phyloP scores from a whole-genome alignment of 2,888 invertebrate species.

The Chymomyza fuscimana region DNA sequence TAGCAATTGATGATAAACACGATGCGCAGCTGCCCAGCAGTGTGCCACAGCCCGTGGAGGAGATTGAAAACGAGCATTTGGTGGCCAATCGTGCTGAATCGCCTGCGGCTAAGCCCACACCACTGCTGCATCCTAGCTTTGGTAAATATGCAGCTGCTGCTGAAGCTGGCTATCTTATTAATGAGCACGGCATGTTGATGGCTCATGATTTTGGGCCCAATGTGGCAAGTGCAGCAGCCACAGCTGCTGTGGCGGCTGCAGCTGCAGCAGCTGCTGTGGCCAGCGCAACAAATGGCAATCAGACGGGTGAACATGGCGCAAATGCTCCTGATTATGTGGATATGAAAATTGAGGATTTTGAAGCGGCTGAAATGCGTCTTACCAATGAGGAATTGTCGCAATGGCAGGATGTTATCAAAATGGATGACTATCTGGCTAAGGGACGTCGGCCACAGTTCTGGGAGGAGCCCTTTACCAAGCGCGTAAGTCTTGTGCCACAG shows the following conservation, averaged over 20 bases:
- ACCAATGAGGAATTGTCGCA: conserved; percentile 77
- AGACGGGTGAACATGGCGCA: conserved; percentile 20
- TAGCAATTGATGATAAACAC: conserved; percentile 24
- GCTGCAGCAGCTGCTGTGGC: conserved; percentile 54
- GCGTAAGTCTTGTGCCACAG: conserved; percentile 78
- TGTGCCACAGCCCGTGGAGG: conserved; percentile 70
- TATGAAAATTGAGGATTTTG: conserved; percentile 75
- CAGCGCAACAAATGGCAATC: conserved; percentile 39
- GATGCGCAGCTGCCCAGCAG: conserved; percentile 18
- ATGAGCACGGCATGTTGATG: conserved; percentile 75
- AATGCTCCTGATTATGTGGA: conserved; percentile 60
- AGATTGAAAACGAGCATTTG: conserved; percentile 70
- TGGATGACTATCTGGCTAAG: conserved; percentile 92
- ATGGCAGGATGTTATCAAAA: conserved; percentile 87
- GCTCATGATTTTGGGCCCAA: conserved; percentile 71
- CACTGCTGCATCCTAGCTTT: conserved; percentile 54
- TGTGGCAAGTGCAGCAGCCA: conserved; percentile 54
- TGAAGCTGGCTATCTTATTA: conserved; percentile 67
- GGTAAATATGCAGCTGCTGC: conserved; percentile 57
- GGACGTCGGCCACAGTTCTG: conserved; percentile 94
- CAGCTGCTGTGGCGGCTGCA: conserved; percentile 49
- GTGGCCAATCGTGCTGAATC: conserved; percentile 54
- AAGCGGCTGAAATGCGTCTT: conserved; percentile 71
- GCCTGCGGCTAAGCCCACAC: conserved; percentile 37
- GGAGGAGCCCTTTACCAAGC: conserved; percentile 93